These are phyloP conservation scores for Tricholaema leucomelas DNA, from an alignment of 2,113 vertebrate species.

Conservation along the genomic window DNA sequence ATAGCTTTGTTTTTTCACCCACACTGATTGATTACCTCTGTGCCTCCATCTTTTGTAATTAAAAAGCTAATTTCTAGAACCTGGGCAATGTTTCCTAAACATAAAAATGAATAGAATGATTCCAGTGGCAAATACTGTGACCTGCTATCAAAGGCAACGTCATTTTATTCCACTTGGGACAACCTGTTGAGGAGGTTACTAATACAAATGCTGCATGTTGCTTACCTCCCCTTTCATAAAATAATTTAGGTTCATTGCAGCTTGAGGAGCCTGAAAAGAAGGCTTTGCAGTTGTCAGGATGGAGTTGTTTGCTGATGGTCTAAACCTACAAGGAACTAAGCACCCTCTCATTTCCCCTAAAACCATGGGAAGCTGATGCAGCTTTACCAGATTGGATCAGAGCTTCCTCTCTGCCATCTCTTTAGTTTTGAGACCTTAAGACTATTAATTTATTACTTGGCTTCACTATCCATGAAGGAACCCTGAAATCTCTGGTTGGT, in stretches of 20 bases:
- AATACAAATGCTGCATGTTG: not conserved
- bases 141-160: not conserved
- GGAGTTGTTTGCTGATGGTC: not conserved
- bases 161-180: not conserved
- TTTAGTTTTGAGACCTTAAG: not conserved
- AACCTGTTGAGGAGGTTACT: not conserved
- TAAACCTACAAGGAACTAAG: not conserved
- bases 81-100: not conserved
- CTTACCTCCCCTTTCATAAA: not conserved
- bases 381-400: not conserved
- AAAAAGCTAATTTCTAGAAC: not conserved
- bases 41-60: not conserved
- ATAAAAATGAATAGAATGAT: too few species aligned
- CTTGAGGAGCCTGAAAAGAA: not conserved
- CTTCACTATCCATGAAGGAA: not conserved
- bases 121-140: not conserved
- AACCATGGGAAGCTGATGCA: not conserved
- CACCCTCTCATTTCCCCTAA: not conserved
- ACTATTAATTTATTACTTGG: not conserved
- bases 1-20: not conserved
- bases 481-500: not conserved
- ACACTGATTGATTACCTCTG: not conserved
- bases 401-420: not conserved
- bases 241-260: not conserved
- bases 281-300: not conserved